Conservation (phyloP, 2,797 vertebrate genomes). For the Melanotaenia maccullochi region DNA sequence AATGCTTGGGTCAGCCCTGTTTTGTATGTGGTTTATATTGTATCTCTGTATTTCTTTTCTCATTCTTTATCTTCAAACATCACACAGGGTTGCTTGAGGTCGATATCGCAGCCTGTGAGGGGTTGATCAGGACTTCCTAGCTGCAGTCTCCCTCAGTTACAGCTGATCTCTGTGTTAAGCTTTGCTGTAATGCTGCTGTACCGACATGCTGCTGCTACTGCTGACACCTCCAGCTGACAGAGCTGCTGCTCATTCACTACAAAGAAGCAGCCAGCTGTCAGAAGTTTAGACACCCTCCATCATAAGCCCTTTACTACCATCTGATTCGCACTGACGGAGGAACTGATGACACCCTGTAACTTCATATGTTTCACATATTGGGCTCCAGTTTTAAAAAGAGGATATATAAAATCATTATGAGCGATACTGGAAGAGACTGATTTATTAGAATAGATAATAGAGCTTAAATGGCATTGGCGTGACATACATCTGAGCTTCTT, state of each 20-base stretch:
- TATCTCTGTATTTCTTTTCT: no score
- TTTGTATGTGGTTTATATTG: no score
- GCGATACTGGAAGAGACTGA: neutral
- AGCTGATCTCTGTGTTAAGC: conserved; percentile 55
- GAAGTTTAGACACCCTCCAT: conserved; percentile 62
- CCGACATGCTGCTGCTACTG: conserved; percentile 50
- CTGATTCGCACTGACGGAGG: conserved; percentile 30
- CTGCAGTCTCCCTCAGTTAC: conserved; percentile 38
- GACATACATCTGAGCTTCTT: neutral
- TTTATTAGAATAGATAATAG: neutral
- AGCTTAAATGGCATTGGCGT: neutral
- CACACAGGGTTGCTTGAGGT: neutral
- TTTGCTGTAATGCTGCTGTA: conserved; percentile 33
- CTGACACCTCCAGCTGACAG: conserved; percentile 67
- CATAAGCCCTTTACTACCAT: conserved; percentile 48
- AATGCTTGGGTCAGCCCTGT: neutral
- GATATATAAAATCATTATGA: conserved; percentile 15
- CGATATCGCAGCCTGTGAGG: neutral
- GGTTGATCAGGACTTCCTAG: conserved; percentile 21
- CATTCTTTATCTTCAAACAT: neutral
- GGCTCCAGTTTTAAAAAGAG: conserved; percentile 14
- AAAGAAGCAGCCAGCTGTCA: conserved; percentile 61
- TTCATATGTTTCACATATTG: conserved; percentile 20
- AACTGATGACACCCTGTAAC: conserved; percentile 25
- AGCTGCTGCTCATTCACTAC: conserved; percentile 67